phyloP scores from a whole-genome alignment of 2,113 vertebrate genomes.

The Nasalis larvatus region DNA sequence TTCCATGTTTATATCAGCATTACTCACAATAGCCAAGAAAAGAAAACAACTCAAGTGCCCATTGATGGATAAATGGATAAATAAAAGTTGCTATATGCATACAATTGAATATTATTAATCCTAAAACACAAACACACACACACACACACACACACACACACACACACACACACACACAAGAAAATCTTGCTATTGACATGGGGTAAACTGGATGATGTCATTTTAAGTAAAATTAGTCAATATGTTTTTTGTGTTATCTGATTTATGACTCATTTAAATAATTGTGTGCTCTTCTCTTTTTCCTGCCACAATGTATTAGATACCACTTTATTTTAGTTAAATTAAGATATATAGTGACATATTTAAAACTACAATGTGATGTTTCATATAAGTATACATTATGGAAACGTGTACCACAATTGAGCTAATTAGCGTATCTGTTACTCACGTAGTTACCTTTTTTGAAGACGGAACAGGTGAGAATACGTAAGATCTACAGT shows the following conservation, averaged over 20 bases:
- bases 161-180: too few species aligned
- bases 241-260: not conserved
- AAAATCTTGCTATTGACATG: not conserved
- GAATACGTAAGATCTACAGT: not conserved
- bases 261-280: not conserved
- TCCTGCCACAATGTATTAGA: not conserved
- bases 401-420: not conserved
- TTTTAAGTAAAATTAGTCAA: not conserved
- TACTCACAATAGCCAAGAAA: not conserved
- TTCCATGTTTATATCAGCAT: not conserved
- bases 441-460: not conserved
- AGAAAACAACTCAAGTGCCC: not conserved
- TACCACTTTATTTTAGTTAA: too few species aligned
- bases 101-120: not conserved
- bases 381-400: not conserved
- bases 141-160: too few species aligned
- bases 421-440: not conserved
- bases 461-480: too few species aligned
- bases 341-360: not conserved
- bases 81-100: not conserved
- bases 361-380: not conserved
- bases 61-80: not conserved
- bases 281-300: not conserved
- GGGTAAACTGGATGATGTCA: not conserved
- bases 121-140: not conserved